These are phyloP conservation scores for Sminthurinus aureus DNA, from an alignment of 2,888 invertebrate species.

Conservation along the genomic window DNA sequence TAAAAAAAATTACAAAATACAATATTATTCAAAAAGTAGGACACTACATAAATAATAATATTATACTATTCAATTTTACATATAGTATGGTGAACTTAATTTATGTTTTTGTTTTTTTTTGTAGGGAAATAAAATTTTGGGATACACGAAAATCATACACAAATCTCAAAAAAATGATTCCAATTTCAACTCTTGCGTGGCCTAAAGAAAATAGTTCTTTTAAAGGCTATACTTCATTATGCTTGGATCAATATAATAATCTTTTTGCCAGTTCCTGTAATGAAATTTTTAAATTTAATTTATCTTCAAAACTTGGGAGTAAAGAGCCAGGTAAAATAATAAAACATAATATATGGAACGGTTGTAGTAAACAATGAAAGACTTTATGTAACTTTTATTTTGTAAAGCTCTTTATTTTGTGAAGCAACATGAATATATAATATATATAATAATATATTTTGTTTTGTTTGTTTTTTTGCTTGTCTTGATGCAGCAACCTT, in stretches of 20 bases:
- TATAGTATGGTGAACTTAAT: not conserved
- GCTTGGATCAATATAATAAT: constrained; percentile 64
- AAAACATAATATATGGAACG: no score
- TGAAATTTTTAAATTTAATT: constrained; percentile 84
- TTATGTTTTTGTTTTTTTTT: constrained; percentile 33
- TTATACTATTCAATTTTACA: no score
- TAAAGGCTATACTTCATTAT: constrained; percentile 74
- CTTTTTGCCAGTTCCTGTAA: constrained; percentile 65
- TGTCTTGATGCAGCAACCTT: constrained; percentile 1
- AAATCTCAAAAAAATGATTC: constrained; percentile 36
- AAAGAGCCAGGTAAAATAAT: constrained; percentile 46
- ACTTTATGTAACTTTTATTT: not conserved
- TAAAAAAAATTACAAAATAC: not conserved
- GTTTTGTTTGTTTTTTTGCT: not conserved
- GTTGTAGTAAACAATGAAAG: no score
- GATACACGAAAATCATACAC: constrained; percentile 82
- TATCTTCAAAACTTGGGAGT: constrained; percentile 70
- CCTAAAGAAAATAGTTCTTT: constrained; percentile 64
- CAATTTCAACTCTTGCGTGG: constrained; percentile 29
- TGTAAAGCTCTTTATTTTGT: not conserved
- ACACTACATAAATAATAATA: not conserved
- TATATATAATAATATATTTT: constrained; percentile 4
- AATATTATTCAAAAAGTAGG: not conserved
- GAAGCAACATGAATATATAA: not conserved
- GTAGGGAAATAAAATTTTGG: constrained; percentile 80